Evolutionary conservation across 2,797 vertebrate genomes (phyloP).

Genomic region (Bradypodion pumilum): DNA sequence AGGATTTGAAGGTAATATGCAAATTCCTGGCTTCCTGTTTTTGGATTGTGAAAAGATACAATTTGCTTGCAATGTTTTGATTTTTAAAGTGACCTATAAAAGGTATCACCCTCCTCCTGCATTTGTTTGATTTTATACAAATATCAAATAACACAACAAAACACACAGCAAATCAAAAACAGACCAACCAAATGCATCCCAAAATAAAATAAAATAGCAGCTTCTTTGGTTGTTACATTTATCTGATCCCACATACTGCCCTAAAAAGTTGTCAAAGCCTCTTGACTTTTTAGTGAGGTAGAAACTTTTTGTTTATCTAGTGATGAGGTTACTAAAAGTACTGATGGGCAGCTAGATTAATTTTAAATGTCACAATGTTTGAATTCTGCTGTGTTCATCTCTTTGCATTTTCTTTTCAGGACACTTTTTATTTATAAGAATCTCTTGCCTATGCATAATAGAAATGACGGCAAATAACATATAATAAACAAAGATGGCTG

Average conservation of each 20-base stretch:
- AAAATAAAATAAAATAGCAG: no score
- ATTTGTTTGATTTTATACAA: no score
- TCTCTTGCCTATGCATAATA: constrained; percentile 16
- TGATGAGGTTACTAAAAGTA: no score
- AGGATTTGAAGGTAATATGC: no score
- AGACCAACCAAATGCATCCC: no score
- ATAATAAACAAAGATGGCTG: not conserved
- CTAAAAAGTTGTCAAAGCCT: not conserved
- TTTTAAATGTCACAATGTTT: constrained; percentile 4
- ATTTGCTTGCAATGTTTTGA: no score
- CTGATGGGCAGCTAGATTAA: constrained; percentile 40
- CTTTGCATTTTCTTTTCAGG: constrained; percentile 29
- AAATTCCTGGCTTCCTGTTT: no score
- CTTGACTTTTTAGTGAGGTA: constrained; percentile 26
- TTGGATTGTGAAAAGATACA: no score
- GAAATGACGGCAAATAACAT: constrained; percentile 52
- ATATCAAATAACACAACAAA: no score
- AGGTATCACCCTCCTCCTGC: no score
- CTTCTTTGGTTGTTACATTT: not conserved
- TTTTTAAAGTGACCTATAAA: no score
- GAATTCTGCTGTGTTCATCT: constrained; percentile 26
- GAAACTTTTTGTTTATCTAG: constrained; percentile 14
- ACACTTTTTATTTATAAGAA: constrained; percentile 47
- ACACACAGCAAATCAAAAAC: no score
- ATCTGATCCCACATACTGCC: not conserved